These are phyloP conservation scores for Tholera decimalis DNA, from an alignment of 2,888 invertebrate species.

Conservation along the genomic window DNA sequence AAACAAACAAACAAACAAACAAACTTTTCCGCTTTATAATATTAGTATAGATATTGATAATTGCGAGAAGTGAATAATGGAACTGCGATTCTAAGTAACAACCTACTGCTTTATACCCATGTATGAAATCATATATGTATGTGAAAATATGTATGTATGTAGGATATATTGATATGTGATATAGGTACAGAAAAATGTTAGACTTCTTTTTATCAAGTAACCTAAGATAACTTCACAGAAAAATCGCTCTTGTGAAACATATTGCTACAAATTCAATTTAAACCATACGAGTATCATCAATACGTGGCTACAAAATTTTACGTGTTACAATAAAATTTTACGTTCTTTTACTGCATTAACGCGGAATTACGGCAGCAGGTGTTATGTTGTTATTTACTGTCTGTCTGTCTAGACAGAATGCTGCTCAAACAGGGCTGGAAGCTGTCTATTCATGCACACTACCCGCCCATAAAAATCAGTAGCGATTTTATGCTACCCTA, in stretches of 20 bases:
- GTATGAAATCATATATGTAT: no score
- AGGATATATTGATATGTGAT: no score
- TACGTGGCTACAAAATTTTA: slow-evolving; percentile 37
- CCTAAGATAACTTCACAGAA: not conserved
- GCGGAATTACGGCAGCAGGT: slow-evolving; percentile 32
- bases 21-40: no score
- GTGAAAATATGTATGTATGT: no score
- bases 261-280: slow-evolving; percentile 31
- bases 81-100: no score
- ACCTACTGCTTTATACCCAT: no score
- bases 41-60: no score
- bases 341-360: slow-evolving; percentile 42
- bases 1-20: no score
- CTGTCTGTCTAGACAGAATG: slow-evolving; percentile 41
- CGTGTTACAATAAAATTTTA: slow-evolving; percentile 34
- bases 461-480: slow-evolving; percentile 12
- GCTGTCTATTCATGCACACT: slow-evolving; percentile 6
- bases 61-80: no score
- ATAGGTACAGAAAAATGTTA: no score
- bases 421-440: slow-evolving; percentile 13
- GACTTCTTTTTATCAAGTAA: not conserved
- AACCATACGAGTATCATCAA: slow-evolving; percentile 20
- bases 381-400: slow-evolving; percentile 37
- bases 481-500: slow-evolving; percentile 14
- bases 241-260: slow-evolving; percentile 10